Conservation (phyloP, 2,797 vertebrate species). For the Galagoides demidoff region DNA sequence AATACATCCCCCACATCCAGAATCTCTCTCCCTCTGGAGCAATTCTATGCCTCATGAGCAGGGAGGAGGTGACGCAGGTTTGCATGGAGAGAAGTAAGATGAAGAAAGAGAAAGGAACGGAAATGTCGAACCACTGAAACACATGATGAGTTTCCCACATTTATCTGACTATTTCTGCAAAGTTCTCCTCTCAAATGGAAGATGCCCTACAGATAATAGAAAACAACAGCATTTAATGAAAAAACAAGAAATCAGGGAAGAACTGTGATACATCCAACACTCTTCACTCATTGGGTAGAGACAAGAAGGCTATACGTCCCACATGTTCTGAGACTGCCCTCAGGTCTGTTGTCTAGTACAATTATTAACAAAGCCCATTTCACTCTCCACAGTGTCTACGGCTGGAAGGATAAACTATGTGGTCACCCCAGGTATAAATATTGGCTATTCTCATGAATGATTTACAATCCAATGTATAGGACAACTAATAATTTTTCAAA, state of each 20-base stretch:
- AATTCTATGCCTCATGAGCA: not conserved
- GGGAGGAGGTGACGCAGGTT: not conserved
- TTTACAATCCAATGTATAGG: not conserved
- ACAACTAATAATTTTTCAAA: slow-evolving; percentile 47
- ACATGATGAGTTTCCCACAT: not conserved
- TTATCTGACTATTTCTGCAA: not conserved
- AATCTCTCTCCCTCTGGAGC: not conserved
- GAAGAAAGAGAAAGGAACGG: not conserved
- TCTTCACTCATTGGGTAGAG: not conserved
- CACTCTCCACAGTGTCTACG: not conserved
- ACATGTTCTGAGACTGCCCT: not conserved
- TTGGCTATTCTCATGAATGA: not conserved
- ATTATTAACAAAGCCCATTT: not conserved
- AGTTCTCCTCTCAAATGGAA: not conserved
- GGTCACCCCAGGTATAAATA: not conserved
- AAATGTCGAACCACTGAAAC: not conserved
- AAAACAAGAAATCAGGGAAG: not conserved
- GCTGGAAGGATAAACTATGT: not conserved
- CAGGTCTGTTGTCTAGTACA: not conserved
- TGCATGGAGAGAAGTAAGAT: not conserved
- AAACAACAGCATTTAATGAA: not conserved
- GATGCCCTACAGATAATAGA: not conserved
- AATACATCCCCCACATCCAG: not conserved
- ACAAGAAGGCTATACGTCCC: not conserved
- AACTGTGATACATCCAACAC: not conserved